Conservation (phyloP, 2,797 vertebrate species). For the Pipistrellus nathusii region DNA sequence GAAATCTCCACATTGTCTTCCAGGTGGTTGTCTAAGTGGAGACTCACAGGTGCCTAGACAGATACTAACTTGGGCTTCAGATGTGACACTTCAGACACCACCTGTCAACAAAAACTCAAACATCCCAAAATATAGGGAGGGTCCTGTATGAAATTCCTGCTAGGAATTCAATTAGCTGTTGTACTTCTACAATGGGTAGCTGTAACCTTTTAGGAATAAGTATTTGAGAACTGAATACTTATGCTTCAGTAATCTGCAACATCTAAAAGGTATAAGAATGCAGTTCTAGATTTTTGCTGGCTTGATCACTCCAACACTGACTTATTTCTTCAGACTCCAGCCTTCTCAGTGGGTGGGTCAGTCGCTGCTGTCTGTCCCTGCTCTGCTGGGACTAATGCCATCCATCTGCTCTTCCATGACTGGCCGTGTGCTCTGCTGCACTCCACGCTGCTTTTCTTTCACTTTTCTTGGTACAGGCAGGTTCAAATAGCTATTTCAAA, state of each 20-base stretch:
- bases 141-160: conserved; percentile 10
- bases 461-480: not conserved
- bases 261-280: not conserved
- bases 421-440: not conserved
- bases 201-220: conserved; percentile 6
- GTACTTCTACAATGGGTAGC: not conserved
- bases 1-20: not conserved
- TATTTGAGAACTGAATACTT: not conserved
- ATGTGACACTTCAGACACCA: not conserved
- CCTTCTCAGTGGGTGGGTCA: not conserved
- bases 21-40: not conserved
- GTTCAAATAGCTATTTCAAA: not conserved
- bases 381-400: not conserved
- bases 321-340: not conserved
- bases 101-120: not conserved
- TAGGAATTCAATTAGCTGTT: conserved; percentile 1
- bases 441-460: not conserved
- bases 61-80: not conserved
- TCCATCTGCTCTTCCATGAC: not conserved
- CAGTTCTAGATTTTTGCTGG: not conserved
- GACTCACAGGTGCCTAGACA: not conserved
- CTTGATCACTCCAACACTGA: not conserved
- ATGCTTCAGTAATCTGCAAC: not conserved
- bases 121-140: not conserved
- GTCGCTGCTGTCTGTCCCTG: not conserved